Base-by-base conservation (phyloP, 1,140 invertebrate species). In the Hesperophylax magnus region DNA sequence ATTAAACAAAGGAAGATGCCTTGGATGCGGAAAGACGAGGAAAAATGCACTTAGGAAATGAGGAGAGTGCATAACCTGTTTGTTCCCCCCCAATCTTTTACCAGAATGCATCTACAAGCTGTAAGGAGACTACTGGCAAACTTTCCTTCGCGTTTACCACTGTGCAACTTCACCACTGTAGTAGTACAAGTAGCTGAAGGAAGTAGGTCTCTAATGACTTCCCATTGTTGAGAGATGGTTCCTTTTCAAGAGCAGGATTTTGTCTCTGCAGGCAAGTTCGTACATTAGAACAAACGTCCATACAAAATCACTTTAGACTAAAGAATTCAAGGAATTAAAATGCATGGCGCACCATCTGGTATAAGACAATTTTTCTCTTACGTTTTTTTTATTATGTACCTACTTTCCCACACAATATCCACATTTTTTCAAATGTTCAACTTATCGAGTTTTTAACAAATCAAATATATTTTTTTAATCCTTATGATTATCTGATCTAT, bases 41-140 rank as follows among this genome's bases (percentile, higher is more conserved):
- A 80, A 79, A 83, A 80, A 81, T 83, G 82, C 82, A 83, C 82
- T 83, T 83, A 83, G 82, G 82, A 83, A 83, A 83, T 83, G 82
- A 83, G 77, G 63, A 78, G 76, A 81, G 69, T 83, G 82, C 82
- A 83, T 81, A 83, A 83, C 79, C 79, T 78, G 79, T 52, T 81
- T 83, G 79, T 79, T 76, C 60, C 79, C 79, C 61, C 39, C 74
- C 72, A 77, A 34, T 75, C 71, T 80, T 67, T 79, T 58, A 56
- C 65, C 53, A 61, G 63, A n/a, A 18, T 81, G 31, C 75, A 34
- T 31, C 74, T 65, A 34, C 20, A 53, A 65, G n/a, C 60, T 39
- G 77, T 67, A 9, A 39, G 34, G 34, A 6, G 11, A 65, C 61
- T 34, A 7, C 61, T 6, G 24, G 61, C 56, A 27, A 65, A 24